A percentile compares a stretch with the other conserved stretches of the same genome.
Conservation (phyloP, 2,797 vertebrate genomes). For the Phoeniculus purpureus region DNA sequence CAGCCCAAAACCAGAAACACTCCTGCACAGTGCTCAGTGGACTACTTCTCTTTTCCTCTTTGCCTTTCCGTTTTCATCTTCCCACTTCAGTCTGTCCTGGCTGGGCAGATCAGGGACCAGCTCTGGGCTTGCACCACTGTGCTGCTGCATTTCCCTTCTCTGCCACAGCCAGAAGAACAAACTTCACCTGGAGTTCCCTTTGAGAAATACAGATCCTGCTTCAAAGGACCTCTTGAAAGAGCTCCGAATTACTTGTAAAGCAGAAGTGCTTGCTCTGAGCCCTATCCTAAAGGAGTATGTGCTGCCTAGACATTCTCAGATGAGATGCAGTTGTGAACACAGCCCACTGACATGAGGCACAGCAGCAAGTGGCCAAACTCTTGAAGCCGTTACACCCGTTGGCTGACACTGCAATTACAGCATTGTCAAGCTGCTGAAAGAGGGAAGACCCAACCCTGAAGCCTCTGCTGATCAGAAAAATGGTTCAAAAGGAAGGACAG, state of each 20-base stretch:
- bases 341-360: not conserved
- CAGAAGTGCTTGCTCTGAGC: not conserved
- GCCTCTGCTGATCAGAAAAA: not conserved
- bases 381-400: not conserved
- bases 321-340: not conserved
- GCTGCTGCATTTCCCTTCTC: not conserved
- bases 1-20: not conserved
- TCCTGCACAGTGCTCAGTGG: not conserved
- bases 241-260: not conserved
- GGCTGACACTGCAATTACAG: not conserved
- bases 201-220: not conserved
- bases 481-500: conserved; percentile 16
- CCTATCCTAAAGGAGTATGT: not conserved
- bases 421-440: not conserved
- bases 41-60: not conserved
- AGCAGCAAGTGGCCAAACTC: not conserved
- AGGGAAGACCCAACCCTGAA: not conserved
- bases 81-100: fast-evolving
- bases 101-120: fast-evolving
- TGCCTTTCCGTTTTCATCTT: not conserved
- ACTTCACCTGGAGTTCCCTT: not conserved
- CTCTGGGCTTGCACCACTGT: fast-evolving
- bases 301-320: not conserved
- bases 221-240: not conserved
- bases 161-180: not conserved